Conservation (phyloP, 2,888 invertebrate genomes). For the Torymus auratus region DNA sequence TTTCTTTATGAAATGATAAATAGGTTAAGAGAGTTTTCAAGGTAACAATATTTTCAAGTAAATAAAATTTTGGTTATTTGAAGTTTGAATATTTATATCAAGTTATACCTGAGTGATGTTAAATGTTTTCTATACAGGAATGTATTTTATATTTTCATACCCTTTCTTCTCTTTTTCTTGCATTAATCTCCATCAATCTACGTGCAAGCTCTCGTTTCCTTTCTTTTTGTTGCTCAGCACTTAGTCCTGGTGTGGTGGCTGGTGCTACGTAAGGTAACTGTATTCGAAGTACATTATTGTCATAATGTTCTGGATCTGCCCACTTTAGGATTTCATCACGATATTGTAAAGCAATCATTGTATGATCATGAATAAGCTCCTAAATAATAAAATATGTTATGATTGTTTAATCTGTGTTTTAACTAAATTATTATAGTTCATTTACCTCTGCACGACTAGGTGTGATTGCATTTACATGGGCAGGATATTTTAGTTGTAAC, state of each 20-base stretch:
- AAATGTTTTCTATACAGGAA: too few species aligned
- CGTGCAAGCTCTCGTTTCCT: constrained; percentile 90
- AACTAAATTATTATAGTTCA: constrained; percentile 3
- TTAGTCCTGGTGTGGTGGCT: constrained; percentile 81
- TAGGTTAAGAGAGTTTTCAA: too few species aligned
- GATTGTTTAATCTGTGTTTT: constrained; percentile 1
- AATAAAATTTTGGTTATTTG: too few species aligned
- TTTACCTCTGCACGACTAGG: constrained; percentile 88
- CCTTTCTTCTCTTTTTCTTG: constrained; percentile 90
- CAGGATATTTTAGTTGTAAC: constrained; percentile 94
- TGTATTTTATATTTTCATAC: constrained; percentile 69
- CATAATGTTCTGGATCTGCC: constrained; percentile 89
- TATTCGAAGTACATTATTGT: constrained; percentile 88
- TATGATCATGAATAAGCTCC: constrained; percentile 89
- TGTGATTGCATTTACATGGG: constrained; percentile 91
- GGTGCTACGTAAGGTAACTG: constrained; percentile 89
- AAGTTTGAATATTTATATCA: too few species aligned
- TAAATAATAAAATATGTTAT: constrained; percentile 64
- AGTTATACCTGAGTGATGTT: too few species aligned
- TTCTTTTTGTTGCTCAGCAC: constrained; percentile 91
- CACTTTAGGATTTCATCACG: constrained; percentile 87
- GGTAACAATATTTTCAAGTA: too few species aligned
- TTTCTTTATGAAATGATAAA: background rate
- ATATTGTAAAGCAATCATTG: constrained; percentile 88
- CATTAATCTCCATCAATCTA: constrained; percentile 92